Evolutionary conservation across 2,888 invertebrate genomes (phyloP), one percentile per base, ranked within the genome.

Genomic region (Trichopoda pennipes): DNA sequence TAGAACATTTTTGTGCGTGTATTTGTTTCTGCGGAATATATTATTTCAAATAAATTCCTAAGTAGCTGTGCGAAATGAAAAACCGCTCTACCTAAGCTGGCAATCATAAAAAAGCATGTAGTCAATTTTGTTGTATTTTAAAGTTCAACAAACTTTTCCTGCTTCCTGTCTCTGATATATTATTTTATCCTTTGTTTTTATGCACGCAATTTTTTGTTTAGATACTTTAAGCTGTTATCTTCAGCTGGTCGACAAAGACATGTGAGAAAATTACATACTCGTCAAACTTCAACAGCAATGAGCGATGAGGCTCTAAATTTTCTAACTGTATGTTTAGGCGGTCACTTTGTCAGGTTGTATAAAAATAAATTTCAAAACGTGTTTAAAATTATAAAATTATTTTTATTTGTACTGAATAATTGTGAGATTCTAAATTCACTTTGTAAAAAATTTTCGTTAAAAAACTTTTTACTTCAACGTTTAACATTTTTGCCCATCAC

Each of bases 61-160:
- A 64, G 73, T 74, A 49, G 64, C 51, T 64, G 58, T 68, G 51
- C 51, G n/a, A 19, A 60, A 68, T 60, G 44, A 60, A 60, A 60
- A 21, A 44, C 32, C 42, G 44, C 32, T 55, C 63, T 32, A 44
- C 63, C 16, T 35, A 64, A 64, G 32, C 38, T 38, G 60, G 21
- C 75, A 68, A 68, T 28, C 66, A 55, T 16, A 56, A 53, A 16
- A 72, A 42, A 42, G n/a, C 12, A 38, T 38, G 47, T 23, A 58
- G 66, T 66, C 28, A 28, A 51, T 61, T 23, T 35, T 42, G 42
- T 35, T 42, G 42, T 68, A 55, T 28, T 17, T 51, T 17, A 60
- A 73, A 73, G 78, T 79, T 79, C 78, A 79, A 79, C 78, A 79
- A 79, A 79, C 72, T 66, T 42, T 60, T 79, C 38, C 66, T 73